These are phyloP conservation scores for Prunella fulvescens DNA, from an alignment of 2,113 vertebrate genomes.

Conservation along the genomic window DNA sequence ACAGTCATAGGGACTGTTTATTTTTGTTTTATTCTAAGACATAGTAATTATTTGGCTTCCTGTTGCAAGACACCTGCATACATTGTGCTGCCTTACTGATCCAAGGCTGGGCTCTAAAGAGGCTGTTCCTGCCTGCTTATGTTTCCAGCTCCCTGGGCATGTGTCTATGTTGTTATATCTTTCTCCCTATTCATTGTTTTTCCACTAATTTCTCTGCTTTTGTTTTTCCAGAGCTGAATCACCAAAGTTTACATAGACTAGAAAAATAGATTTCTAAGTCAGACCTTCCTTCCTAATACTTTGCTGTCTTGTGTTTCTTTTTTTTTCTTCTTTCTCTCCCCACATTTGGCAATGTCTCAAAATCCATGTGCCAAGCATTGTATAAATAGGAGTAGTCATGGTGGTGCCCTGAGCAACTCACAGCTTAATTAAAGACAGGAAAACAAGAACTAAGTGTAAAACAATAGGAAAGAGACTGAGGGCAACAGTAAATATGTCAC, in stretches of 20 bases:
- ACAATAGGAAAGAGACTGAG: constrained; percentile 13
- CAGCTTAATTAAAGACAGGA: constrained; percentile 19
- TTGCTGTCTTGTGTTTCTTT: not conserved
- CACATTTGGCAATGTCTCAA: not conserved
- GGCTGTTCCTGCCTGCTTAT: not conserved
- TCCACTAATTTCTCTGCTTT: constrained; percentile 9
- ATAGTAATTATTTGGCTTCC: constrained; percentile 12
- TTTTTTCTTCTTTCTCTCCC: not conserved
- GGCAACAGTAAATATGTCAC: not conserved
- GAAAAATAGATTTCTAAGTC: not conserved
- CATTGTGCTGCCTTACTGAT: not conserved
- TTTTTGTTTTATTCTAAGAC: not conserved
- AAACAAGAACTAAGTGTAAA: constrained; percentile 1
- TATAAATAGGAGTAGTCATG: constrained; percentile 32
- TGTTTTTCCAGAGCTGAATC: constrained; percentile 3
- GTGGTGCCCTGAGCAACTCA: not conserved
- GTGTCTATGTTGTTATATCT: not conserved
- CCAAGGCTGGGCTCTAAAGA: not conserved
- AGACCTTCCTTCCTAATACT: not conserved
- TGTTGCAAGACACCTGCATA: not conserved
- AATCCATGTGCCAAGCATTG: not conserved
- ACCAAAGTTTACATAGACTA: not conserved
- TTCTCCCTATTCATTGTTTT: not conserved
- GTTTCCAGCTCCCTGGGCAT: not conserved
- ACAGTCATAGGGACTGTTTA: not conserved